Conservation (phyloP, 2,797 vertebrate species). For the Chelidonichthys spinosus region DNA sequence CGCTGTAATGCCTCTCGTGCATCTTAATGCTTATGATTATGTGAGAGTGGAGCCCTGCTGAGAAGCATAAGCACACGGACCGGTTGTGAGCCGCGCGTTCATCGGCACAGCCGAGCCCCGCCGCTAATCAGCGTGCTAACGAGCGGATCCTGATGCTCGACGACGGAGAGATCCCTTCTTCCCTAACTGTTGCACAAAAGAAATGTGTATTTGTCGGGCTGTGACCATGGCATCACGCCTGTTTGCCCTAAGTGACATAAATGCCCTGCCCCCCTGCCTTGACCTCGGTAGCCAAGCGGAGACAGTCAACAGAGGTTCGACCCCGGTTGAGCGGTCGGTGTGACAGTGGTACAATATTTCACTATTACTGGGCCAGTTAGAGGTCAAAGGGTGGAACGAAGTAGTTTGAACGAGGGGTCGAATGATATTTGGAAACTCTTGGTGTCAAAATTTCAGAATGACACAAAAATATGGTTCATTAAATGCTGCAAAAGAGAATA, state of each 20-base stretch:
- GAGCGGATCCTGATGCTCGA: slow-evolving; percentile 27
- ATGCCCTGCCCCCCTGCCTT: too few relatives aligned
- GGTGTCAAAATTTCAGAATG: too few relatives aligned
- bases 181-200: too few relatives aligned
- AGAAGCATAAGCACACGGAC: slow-evolving; percentile 40
- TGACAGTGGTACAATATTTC: too few relatives aligned
- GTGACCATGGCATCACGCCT: neutral
- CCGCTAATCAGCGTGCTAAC: slow-evolving; percentile 37
- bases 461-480: too few relatives aligned
- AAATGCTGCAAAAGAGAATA: too few relatives aligned
- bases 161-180: slow-evolving; percentile 5
- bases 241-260: neutral
- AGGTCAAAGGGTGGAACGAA: too few relatives aligned
- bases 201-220: neutral
- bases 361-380: too few relatives aligned
- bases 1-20: slow-evolving; percentile 48
- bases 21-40: slow-evolving; percentile 55
- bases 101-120: slow-evolving; percentile 33
- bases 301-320: too few relatives aligned
- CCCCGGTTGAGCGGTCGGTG: neutral
- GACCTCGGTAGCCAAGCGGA: too few relatives aligned
- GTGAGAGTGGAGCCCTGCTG: slow-evolving; percentile 33
- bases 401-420: too few relatives aligned
- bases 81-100: slow-evolving; percentile 32
- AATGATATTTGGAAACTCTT: too few relatives aligned